A percentile compares a stretch with the other conserved stretches of the same genome.
These are phyloP conservation scores for Hypotaenidia philippensis DNA, from an alignment of 2,797 vertebrate genomes.

Conservation along the genomic window DNA sequence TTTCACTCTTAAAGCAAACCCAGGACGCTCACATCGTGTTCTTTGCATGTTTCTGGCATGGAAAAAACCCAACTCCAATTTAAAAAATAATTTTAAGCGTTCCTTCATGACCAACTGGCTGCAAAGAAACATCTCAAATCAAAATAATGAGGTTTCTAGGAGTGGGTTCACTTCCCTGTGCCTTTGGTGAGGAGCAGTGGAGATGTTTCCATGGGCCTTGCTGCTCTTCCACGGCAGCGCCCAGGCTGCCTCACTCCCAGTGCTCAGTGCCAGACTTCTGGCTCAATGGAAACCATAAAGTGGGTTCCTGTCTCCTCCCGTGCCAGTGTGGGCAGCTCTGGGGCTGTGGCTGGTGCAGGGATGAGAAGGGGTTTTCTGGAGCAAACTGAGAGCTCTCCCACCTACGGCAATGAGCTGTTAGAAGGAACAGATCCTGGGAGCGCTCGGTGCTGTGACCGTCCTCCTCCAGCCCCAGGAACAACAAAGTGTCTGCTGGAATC, in stretches of 20 bases:
- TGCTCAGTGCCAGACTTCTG: neutral
- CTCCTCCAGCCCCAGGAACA: neutral
- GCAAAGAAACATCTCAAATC: conserved; percentile 67
- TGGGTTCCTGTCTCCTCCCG: rapidly evolving
- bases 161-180: conserved; percentile 2
- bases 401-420: rapidly evolving
- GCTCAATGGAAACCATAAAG: rapidly evolving
- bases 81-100: neutral
- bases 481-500: neutral
- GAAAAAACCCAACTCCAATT: neutral
- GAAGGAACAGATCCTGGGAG: neutral
- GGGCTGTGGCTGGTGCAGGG: neutral
- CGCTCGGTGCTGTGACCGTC: neutral
- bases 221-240: neutral
- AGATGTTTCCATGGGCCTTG: neutral
- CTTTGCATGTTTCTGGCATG: neutral
- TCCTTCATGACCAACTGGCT: conserved; percentile 55
- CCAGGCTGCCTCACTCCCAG: neutral
- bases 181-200: conserved; percentile 18
- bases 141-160: conserved; percentile 72
- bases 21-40: conserved; percentile 23
- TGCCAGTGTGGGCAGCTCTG: rapidly evolving
- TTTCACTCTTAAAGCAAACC: conserved; percentile 51
- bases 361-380: neutral
- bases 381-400: neutral